Base-by-base conservation (phyloP, 1,140 invertebrate species). In the Hycleus phaleratus region DNA sequence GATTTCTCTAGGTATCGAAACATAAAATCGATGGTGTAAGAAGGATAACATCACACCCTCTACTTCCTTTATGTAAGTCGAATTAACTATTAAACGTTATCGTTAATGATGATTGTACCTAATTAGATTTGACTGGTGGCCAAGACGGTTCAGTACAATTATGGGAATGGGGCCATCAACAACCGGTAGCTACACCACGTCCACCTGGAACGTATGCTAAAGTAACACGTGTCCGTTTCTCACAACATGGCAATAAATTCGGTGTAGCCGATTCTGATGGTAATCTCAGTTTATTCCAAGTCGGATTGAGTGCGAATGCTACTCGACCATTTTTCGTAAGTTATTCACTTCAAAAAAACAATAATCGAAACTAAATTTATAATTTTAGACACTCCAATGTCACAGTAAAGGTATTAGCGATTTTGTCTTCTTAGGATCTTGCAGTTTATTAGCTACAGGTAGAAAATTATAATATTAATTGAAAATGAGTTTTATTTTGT, bases 241-340 rank as follows among this genome's bases (percentile, higher is more conserved):
- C 91, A 46, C 85, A 92, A 69, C 95, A 98, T 73, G 97, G 97
- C 44, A 99, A 98, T 75, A 99, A 99, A 82, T 97, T 97, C 73
- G 95, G 95, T 24, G 92, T 96, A 1, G 90, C 91, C 26, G 95
- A 98, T 76, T 90, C 88, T 2, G 90, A 93, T 71, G 91, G 91
- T 43, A 90, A 91, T 72, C 75, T 97, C 2, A 93, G 91, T 69
- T 77, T 97, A 47, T 97, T 97, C 82, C 94, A 97, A 82, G 89
- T 94, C 55, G 91, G 93, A 26, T 83, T 93, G 46, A 82, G 88
- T 55, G 85, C 85, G 57, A 85, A 87, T 68, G 84, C 86, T 55
- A 88, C 85, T 58, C 82, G 93, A 67, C 94, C 95, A 2, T 98
- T 95, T 77, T 97, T 97, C 80, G 95, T 98, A 79, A 91, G 90